phyloP scores from a whole-genome alignment of 53 echinoderm and acorn worm species.

The Echinometra lucunter region DNA sequence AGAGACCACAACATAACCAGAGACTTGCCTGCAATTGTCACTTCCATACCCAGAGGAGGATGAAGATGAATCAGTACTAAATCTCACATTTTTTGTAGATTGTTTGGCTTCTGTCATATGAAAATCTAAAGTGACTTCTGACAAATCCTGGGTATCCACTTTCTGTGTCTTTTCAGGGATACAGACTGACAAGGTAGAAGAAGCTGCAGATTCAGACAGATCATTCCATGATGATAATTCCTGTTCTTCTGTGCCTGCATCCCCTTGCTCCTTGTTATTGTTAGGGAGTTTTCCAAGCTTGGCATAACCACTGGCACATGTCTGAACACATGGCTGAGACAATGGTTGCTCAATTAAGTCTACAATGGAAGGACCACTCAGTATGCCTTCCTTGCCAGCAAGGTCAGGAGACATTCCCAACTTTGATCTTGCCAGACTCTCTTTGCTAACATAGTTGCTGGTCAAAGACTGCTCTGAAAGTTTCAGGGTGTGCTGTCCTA shows the following conservation, averaged over 20 bases:
- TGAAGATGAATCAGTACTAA: background rate
- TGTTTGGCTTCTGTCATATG: background rate
- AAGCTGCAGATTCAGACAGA: background rate
- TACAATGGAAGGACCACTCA: too few species aligned
- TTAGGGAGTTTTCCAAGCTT: background rate
- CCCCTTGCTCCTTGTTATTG: background rate
- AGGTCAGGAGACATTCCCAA: background rate
- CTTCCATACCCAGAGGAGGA: background rate
- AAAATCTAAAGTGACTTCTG: background rate
- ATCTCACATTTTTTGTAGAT: background rate
- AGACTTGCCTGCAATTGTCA: background rate
- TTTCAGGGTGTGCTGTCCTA: background rate
- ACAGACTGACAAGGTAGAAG: background rate
- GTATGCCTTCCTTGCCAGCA: background rate
- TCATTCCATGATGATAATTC: background rate
- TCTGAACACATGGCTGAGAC: background rate
- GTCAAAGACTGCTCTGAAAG: background rate
- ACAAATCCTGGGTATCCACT: background rate
- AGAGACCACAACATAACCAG: background rate
- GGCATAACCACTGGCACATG: background rate
- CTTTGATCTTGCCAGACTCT: background rate
- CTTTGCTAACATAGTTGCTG: slow-evolving; percentile 26
- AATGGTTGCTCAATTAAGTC: too few species aligned
- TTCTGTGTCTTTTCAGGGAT: background rate
- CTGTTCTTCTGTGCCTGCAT: background rate